Conservation (phyloP, 2,888 invertebrate species). For the Boloria selene region DNA sequence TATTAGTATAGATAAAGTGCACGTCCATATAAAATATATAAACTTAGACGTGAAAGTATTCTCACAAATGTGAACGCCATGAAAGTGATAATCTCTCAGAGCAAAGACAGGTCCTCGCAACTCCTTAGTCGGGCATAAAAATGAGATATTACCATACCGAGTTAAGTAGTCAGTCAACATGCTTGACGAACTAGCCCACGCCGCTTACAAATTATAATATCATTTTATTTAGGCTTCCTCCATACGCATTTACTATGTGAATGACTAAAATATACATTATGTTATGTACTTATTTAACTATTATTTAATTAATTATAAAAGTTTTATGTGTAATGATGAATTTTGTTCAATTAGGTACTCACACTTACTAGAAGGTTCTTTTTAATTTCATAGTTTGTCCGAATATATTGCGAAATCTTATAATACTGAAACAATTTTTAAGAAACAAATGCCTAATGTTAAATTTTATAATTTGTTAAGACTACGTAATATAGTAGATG, state of each 20-base stretch:
- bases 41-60: constrained; percentile 37
- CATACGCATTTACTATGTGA: background rate
- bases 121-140: constrained; percentile 41
- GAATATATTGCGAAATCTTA: too few species aligned
- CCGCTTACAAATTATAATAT: constrained; percentile 23
- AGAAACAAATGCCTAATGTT: too few species aligned
- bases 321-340: too few species aligned
- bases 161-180: constrained; percentile 33
- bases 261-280: background rate
- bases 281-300: too few species aligned
- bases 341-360: too few species aligned
- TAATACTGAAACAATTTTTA: too few species aligned
- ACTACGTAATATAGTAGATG: too few species aligned
- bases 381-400: too few species aligned
- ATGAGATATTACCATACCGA: constrained; percentile 44
- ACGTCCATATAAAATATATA: constrained; percentile 35
- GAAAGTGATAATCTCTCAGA: constrained; percentile 38
- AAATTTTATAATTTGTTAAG: too few species aligned
- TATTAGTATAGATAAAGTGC: constrained; percentile 27
- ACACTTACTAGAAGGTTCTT: too few species aligned
- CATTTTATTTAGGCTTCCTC: constrained; percentile 15
- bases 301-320: too few species aligned
- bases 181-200: constrained; percentile 19
- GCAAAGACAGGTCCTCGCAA: constrained; percentile 23
- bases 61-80: constrained; percentile 34